Base-by-base conservation (phyloP, 2,888 invertebrate species). In the Eretmocerus hayati region DNA sequence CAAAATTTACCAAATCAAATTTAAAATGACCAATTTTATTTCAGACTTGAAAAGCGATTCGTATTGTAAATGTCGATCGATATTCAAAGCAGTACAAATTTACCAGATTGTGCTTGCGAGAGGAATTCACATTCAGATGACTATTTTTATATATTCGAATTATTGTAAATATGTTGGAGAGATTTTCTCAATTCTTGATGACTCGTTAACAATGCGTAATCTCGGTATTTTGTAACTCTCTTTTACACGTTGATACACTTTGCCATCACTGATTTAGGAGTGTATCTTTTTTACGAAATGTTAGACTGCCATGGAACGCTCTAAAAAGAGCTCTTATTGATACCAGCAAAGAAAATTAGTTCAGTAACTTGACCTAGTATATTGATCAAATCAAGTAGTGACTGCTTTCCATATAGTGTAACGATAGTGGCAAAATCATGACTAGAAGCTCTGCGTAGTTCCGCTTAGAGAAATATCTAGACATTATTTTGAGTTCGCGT, bases 1-100 rank as follows among this genome's bases (percentile, higher is more conserved):
- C 63, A 8, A 62, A 59, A 53, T 51, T 60, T 26, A 31, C 58
- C 20, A 61, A 63, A 41, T 54, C 63, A 32, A 56, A 43, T 39
- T 51, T 54, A 52, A 52, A 56, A 48, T 56, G 55, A 58, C 52
- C 4, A 5, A 22, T 31, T 5, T 26, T 2, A 38, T 42, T 22
- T 45, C 40, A 48, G 35, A 43, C 41, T 33, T 46, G 26, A 35
- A 42, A 39, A 30, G 26, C 22, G 40, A 48, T 46, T 50, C 13
- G 43, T 40, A 20, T 50, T n/a, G 6, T 19, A 49, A 45, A 50
- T 19, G 15, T 37, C 37, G 48, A 42, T 19, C 33, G 40, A 42
- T 26, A 43, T 22, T 41, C 20, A 43, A 35, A 38, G 21, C 16
- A 42, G 50, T 53, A 48, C 43, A 48, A 53, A 53, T 40, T 42